Conservation (phyloP, 2,113 vertebrate genomes). For the Beaufortia kweichowensis region DNA sequence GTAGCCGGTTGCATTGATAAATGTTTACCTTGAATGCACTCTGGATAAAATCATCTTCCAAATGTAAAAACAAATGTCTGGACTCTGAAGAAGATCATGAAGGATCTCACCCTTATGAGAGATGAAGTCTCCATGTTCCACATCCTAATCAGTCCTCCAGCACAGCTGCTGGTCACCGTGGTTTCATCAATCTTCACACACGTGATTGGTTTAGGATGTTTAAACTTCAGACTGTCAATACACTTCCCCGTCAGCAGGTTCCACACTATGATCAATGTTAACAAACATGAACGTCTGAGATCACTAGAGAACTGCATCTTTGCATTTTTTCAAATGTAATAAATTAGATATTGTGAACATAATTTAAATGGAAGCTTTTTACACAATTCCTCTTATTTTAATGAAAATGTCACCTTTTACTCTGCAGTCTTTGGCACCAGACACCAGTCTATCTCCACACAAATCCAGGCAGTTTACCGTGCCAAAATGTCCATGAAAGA, state of each 20-base stretch:
- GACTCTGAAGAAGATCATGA: neutral
- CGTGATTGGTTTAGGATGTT: constrained; percentile 73
- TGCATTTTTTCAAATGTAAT: neutral
- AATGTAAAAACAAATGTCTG: neutral
- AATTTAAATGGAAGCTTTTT: too few relatives aligned
- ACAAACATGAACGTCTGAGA: neutral
- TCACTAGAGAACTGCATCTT: neutral
- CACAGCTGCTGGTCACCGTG: constrained; percentile 78
- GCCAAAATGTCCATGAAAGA: constrained; percentile 77
- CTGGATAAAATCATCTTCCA: too few relatives aligned
- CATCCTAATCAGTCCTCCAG: constrained; percentile 80
- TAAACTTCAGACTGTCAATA: constrained; percentile 74
- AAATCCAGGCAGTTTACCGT: constrained; percentile 81
- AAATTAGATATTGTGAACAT: too few relatives aligned
- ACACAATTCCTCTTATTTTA: too few relatives aligned
- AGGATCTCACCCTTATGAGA: constrained; percentile 76
- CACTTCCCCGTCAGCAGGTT: constrained; percentile 75
- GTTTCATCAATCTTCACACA: constrained; percentile 73
- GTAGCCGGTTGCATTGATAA: too few relatives aligned
- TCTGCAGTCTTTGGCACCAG: constrained; percentile 80
- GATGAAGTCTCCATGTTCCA: constrained; percentile 73
- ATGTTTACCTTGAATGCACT: too few relatives aligned
- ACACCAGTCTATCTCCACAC: constrained; percentile 73
- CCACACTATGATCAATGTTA: constrained; percentile 77
- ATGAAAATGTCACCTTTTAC: too few relatives aligned